Evolutionary conservation across 2,888 invertebrate species (phyloP).

Genomic region (Creontiades dilutus): DNA sequence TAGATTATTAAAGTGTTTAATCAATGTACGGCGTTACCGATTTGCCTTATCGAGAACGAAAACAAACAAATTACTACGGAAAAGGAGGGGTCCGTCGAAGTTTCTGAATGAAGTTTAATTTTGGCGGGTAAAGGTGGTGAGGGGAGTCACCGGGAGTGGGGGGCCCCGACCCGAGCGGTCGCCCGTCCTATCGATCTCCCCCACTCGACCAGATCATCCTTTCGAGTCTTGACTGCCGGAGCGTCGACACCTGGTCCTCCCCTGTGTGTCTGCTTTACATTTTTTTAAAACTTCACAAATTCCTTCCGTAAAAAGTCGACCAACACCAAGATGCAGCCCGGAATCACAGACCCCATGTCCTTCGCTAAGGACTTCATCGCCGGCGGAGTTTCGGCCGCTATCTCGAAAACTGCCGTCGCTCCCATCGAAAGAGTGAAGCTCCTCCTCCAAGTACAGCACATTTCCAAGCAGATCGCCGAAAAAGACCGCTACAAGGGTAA

Average conservation of each 20-base stretch:
- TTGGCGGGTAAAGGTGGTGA: background rate
- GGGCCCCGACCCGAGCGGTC: background rate
- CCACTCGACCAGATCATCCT: constrained; percentile 72
- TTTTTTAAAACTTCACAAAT: background rate
- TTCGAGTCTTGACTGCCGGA: constrained; percentile 73
- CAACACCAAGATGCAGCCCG: constrained; percentile 78
- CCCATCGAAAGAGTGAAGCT: constrained; percentile 97
- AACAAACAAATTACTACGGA: background rate
- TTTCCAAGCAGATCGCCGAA: constrained; percentile 91
- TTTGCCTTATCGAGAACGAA: background rate
- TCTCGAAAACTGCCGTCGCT: constrained; percentile 96
- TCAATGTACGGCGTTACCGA: background rate
- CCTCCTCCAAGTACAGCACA: constrained; percentile 95
- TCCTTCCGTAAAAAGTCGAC: background rate
- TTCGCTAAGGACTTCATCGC: constrained; percentile 94
- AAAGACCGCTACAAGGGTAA: constrained; percentile 94
- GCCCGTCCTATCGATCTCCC: constrained; percentile 73
- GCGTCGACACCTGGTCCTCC: constrained; percentile 68
- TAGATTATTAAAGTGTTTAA: too few species aligned
- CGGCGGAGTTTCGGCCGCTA: constrained; percentile 94
- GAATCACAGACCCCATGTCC: constrained; percentile 86
- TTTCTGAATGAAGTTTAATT: constrained; percentile 12
- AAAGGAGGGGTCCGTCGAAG: background rate
- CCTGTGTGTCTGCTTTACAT: constrained; percentile 3
- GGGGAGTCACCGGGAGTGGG: background rate